Percentiles rank a stretch among this genome's conserved stretches.
Conservation (phyloP, 1,140 invertebrate genomes). For the Caenorhabditis latens region DNA sequence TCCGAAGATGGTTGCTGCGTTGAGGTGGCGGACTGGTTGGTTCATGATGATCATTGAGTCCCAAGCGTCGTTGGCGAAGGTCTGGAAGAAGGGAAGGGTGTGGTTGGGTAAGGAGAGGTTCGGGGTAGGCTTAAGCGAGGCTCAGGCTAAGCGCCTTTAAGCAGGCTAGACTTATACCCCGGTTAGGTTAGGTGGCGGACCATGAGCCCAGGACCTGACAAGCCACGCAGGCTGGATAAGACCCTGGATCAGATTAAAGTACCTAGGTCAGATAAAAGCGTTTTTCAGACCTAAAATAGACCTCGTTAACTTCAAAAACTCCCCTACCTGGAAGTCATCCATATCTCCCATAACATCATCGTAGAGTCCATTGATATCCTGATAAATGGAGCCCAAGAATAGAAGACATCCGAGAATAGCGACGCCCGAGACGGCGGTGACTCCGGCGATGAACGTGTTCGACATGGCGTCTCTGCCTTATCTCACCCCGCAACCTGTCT, state of each 20-base stretch:
- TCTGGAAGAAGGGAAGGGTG: background rate
- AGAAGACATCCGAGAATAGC: slow-evolving; percentile 44
- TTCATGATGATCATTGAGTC: slow-evolving; percentile 55
- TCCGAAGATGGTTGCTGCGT: background rate
- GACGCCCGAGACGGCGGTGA: slow-evolving; percentile 26
- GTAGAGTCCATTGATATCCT: slow-evolving; percentile 65
- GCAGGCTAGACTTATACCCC: no score
- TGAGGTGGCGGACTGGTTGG: background rate
- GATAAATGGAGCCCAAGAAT: slow-evolving; percentile 55
- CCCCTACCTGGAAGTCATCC: slow-evolving; percentile 60
- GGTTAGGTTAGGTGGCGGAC: no score
- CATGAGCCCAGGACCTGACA: no score
- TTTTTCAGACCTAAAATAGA: no score
- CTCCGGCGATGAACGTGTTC: slow-evolving; percentile 49
- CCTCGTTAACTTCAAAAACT: background rate
- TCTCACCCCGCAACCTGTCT: slow-evolving; percentile 24
- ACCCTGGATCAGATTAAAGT: no score
- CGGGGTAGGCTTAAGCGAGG: no score
- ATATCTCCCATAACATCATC: slow-evolving; percentile 61
- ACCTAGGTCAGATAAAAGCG: no score
- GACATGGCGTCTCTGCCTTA: slow-evolving; percentile 33
- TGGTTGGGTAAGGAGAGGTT: no score
- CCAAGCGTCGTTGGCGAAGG: slow-evolving; percentile 65
- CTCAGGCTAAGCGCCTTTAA: no score
- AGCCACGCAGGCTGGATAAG: no score